Evolutionary conservation across 2,888 invertebrate species (phyloP), one percentile per base, ranked within the genome.

Genomic region (Lasius platythorax): DNA sequence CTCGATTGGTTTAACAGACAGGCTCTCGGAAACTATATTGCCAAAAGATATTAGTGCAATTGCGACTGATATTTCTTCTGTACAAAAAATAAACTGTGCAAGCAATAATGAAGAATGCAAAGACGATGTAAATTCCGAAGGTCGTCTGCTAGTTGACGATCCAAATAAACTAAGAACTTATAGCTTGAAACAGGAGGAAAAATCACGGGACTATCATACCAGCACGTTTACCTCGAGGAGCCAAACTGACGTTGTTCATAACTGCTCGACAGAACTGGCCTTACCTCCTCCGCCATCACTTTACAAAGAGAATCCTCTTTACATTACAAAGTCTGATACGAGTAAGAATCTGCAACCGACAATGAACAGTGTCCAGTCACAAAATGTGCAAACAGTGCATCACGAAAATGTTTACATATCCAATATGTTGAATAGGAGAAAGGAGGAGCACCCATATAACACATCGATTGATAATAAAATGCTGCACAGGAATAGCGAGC

Each of bases 261-360:
- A 70, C 23, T 6, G 6, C 3, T 58, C 43, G 8, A 68, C 15
- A 23, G 43, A 46, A 11, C 4, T 61, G 23, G 8, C 12, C 0
- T 76, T 66, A n/a, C 43, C 43, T 58, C 43, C 43, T 58, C n/a
- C 46, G 0, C 5, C 70, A 11, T 61, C 40, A 3, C 8, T 46
- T 46, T 37, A 46, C 9, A 70, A 43, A 56, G 46, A 28, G 3
- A 63, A 82, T 18, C 37, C 37, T 5, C 37, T 5, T 37, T 61
- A 33, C 67, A 72, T 23, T 12, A 2, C 33, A 40, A 82, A 74
- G 1, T 46, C 37, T 12, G 79, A 84, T 37, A 37, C 61, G 4
- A 61, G 8, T 12, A 83, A 43, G 46, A 83, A 73, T 30, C 12
- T 61, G 33, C 74, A 84, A 74, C 73, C 58, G 2, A n/a, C 2